These are phyloP conservation scores for Porites australiensis DNA, from an alignment of 64 coral and sea anemone genomes.

Conservation along the genomic window DNA sequence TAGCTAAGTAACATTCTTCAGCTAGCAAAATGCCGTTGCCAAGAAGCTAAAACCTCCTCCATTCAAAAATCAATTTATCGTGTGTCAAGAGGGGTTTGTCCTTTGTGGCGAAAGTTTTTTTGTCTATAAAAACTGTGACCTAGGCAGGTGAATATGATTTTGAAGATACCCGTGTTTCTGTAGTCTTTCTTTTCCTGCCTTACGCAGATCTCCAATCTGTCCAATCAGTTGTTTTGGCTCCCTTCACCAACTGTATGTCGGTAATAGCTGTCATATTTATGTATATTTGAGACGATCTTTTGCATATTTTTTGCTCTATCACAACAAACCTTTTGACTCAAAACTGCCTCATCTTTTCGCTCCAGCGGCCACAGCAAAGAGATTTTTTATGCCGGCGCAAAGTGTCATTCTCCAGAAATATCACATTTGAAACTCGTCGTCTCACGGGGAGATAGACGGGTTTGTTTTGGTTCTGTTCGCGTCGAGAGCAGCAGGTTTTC, in stretches of 20 bases:
- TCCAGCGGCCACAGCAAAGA: not conserved
- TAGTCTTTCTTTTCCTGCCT: not conserved
- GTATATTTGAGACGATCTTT: slow-evolving; percentile 28
- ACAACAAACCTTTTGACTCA: slow-evolving; percentile 4
- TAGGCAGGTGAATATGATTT: no score
- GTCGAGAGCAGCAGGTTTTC: slow-evolving; percentile 34
- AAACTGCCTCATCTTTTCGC: not conserved
- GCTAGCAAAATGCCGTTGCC: slow-evolving; percentile 8
- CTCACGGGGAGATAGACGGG: slow-evolving; percentile 37
- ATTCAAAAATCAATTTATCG: not conserved
- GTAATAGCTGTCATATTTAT: slow-evolving; percentile 20
- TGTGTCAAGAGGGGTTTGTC: not conserved
- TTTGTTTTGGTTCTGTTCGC: not conserved
- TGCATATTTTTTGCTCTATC: slow-evolving; percentile 1
- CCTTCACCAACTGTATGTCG: not conserved
- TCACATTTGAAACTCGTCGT: not conserved
- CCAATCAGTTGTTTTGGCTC: not conserved
- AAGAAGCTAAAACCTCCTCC: not conserved
- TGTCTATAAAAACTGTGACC: no score
- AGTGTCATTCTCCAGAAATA: not conserved
- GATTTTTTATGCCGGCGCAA: not conserved
- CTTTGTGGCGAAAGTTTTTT: no score
- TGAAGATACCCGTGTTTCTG: not conserved
- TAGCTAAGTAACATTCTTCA: not conserved
- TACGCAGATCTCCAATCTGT: not conserved